Percentiles rank a stretch among this genome's conserved stretches.
Conservation (phyloP, 2,113 vertebrate genomes). For the Cathartes aura region DNA sequence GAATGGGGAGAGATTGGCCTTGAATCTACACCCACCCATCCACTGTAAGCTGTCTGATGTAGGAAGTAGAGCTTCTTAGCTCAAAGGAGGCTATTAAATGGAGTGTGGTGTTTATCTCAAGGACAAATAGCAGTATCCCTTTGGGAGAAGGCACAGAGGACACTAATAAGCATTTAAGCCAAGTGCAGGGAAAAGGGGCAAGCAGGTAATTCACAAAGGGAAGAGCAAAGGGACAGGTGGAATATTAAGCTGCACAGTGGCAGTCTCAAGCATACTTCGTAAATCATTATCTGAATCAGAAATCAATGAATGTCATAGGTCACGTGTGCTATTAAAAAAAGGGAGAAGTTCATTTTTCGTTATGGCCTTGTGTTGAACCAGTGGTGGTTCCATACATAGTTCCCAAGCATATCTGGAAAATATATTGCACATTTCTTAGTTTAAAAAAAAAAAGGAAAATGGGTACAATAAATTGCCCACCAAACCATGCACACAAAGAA, state of each 20-base stretch:
- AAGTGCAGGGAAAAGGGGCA: not conserved
- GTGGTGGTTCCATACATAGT: not conserved
- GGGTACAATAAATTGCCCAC: constrained; percentile 23
- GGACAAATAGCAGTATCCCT: not conserved
- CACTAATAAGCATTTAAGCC: not conserved
- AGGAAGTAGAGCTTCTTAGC: not conserved
- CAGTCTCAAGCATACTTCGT: not conserved
- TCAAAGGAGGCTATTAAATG: not conserved
- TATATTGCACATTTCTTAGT: not conserved
- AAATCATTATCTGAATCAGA: not conserved
- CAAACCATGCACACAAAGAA: not conserved
- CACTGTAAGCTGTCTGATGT: not conserved
- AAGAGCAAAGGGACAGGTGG: not conserved
- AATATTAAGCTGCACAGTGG: not conserved
- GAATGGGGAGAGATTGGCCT: not conserved
- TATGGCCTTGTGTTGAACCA: not conserved
- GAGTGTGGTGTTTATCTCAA: not conserved
- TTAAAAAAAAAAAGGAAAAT: not conserved
- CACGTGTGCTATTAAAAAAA: not conserved
- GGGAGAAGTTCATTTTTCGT: fast-evolving
- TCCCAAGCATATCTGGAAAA: constrained; percentile 40
- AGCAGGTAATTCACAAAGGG: not conserved
- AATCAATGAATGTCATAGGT: not conserved
- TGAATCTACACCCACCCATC: not conserved
- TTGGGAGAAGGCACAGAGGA: not conserved